Evolutionary conservation across 2,797 vertebrate species (phyloP), one percentile per base, ranked within the genome.

Genomic region (Falco rusticolus): DNA sequence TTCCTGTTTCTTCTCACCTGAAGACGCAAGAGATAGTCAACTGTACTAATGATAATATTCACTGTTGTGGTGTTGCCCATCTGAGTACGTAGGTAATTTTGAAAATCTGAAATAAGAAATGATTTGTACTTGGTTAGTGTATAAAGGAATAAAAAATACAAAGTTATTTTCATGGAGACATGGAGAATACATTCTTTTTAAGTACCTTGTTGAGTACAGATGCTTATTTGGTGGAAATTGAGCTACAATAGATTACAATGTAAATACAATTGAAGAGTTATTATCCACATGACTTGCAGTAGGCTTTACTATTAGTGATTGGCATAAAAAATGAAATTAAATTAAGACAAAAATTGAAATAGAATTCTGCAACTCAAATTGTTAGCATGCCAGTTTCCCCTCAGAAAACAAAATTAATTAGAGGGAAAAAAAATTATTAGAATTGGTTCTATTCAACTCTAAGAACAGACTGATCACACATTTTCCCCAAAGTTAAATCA

Each of bases 21-120:
- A 72, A 99, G 98, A 86, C 99, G 98, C 45, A 99, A 98, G 41
- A 99, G 98, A 89, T 99, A 99, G 96, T 99, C 99, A 79, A 99
- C 99, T 1, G 99, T 99, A 95, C 99, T 99, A 96, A 99, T 99
- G 89, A 99, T 99, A 95, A 99, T 99, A 78, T 99, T 99, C 85
- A 99, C 99, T 21, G 99, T 99, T 57, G 99, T 99, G 45, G 99
- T 99, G 96, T 99, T 99, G 37, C 99, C 99, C 96, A 99, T 99
- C 96, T 99, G 99, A 51, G 99, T 99, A 90, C 99, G 98, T 60
- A 99, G 98, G 90, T 99, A 99, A 97, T 99, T 99, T 97, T 99
- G 99, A 98, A 99, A 99, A 97, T 99, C 99, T 99, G 96, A 96
- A 95, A 97, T 82, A 57, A 91, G 10, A 93, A 87, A 59, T 51